These are phyloP conservation scores for Ailuropoda melanoleuca DNA, from an alignment of 2,113 vertebrate species.

Conservation along the genomic window DNA sequence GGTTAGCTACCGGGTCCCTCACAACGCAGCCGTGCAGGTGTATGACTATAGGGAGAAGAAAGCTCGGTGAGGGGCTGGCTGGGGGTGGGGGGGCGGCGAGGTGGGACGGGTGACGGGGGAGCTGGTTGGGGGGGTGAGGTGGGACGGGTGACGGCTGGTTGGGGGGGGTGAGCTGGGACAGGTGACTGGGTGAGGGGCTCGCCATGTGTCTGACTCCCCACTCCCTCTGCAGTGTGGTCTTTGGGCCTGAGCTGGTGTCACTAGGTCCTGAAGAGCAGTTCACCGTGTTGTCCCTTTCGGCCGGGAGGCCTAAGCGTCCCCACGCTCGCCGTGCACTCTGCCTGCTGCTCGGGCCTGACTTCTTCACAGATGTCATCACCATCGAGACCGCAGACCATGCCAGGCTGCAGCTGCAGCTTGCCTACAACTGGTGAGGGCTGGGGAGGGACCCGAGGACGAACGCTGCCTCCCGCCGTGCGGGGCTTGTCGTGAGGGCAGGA, in stretches of 20 bases:
- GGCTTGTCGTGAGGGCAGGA: background rate
- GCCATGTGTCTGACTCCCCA: rapidly evolving
- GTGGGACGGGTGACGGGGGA: no score
- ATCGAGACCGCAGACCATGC: constrained; percentile 94
- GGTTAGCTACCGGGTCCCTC: constrained; percentile 91
- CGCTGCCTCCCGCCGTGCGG: background rate
- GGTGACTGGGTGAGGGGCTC: rapidly evolving
- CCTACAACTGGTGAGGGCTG: constrained; percentile 91
- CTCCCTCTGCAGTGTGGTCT: constrained; percentile 87
- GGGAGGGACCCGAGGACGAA: rapidly evolving
- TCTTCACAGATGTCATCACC: constrained; percentile 93
- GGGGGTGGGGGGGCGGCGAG: rapidly evolving
- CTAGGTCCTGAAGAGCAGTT: constrained; percentile 94
- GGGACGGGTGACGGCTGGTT: no score
- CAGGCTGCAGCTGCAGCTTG: constrained; percentile 92
- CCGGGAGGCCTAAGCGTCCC: constrained; percentile 90
- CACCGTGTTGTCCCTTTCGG: constrained; percentile 91
- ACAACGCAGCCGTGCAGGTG: constrained; percentile 92
- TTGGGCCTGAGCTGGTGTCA: constrained; percentile 93
- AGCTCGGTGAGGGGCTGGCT: constrained; percentile 84
- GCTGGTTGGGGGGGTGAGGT: no score
- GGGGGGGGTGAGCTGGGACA: no score
- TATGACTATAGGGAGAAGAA: constrained; percentile 94
- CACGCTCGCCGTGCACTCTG: constrained; percentile 91
- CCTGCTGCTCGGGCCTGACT: constrained; percentile 93